Evolutionary conservation across 2,797 vertebrate species (phyloP), one percentile per base, ranked within the genome.

Genomic region (Antennarius maculatus): DNA sequence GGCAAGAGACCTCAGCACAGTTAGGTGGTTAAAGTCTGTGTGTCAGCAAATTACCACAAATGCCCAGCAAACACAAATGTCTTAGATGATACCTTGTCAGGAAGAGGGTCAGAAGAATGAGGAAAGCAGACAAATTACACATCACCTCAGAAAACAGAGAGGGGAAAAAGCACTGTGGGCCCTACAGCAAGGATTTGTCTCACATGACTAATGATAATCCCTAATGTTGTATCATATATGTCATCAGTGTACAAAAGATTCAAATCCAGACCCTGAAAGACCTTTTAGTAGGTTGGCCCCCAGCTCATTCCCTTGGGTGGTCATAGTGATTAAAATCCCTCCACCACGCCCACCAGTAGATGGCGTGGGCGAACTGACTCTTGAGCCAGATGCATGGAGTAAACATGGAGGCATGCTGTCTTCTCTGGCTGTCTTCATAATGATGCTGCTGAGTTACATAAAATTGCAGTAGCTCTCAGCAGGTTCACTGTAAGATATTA

Each of bases 401-500:
- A 63, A 86, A 88, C 76, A 84, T 80, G 77, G 79, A 81, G 71
- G 61, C 69, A 80, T 61, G 69, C 66, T 77, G 70, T 73, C 49
- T 76, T 75, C 63, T 77, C 80, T 76, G 63, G 76, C 84, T 86
- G 84, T 83, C 86, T 84, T 88, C 85, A 88, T 92, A 92, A 93
- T 89, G 86, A 90, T 91, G 84, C 88, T 89, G 84, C 88, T 72
- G 84, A 88, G 87, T 93, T 92, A 93, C 90, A 90, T 92, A 93
- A 92, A 89, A 91, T 85, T 90, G 89, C 91, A 91, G 90, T 82
- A 91, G 91, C 83, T 91, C 81, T 90, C 84, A 82, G 85, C 79
- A 83, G 86, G 78, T 86, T 85, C 80, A 79, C 87, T 70, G 77
- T 82, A 82, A 86, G 85, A 91, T 89, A 92, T 91, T 78, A 92